These are phyloP conservation scores for Pyxicephalus adspersus DNA, from an alignment of 2,113 vertebrate genomes.

Conservation along the genomic window DNA sequence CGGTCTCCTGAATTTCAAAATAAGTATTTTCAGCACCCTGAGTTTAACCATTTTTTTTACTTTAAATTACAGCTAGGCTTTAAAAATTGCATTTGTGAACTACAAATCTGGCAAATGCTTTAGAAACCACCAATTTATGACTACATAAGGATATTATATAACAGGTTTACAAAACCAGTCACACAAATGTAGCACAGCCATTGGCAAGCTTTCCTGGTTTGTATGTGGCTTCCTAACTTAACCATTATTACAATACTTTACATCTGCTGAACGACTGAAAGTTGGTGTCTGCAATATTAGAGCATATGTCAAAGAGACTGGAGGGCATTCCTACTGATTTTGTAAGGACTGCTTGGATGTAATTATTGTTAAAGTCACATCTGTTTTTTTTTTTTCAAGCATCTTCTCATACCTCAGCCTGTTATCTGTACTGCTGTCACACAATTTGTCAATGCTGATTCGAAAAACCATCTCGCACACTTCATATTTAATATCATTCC, in stretches of 20 bases:
- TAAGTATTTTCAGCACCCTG: too few relatives aligned
- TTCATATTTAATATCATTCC: conserved; percentile 45
- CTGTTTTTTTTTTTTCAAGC: conserved; percentile 51
- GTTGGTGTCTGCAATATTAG: conserved; percentile 54
- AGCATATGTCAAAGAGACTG: conserved; percentile 57
- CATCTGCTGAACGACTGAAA: conserved; percentile 55
- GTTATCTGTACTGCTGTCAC: conserved; percentile 24
- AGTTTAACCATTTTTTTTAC: too few relatives aligned
- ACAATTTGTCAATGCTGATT: conserved; percentile 52
- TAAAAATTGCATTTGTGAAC: too few relatives aligned
- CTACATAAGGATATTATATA: too few relatives aligned
- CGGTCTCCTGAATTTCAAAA: too few relatives aligned
- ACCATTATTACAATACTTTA: conserved; percentile 52
- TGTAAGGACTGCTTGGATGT: conserved; percentile 57
- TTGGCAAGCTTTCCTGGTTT: conserved; percentile 23
- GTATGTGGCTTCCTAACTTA: conserved; percentile 26
- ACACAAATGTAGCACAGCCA: not conserved
- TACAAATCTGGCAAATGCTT: too few relatives aligned
- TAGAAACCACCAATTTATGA: too few relatives aligned
- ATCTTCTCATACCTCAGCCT: conserved; percentile 50
- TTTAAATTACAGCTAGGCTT: too few relatives aligned
- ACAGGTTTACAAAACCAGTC: not conserved
- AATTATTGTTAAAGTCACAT: conserved; percentile 58
- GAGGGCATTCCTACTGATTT: conserved; percentile 56
- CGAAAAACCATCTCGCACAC: conserved; percentile 14